Percentiles rank a stretch among this genome's conserved stretches.
Evolutionary conservation across 2,113 vertebrate species (phyloP).

Genomic region (Leucosticte australis): DNA sequence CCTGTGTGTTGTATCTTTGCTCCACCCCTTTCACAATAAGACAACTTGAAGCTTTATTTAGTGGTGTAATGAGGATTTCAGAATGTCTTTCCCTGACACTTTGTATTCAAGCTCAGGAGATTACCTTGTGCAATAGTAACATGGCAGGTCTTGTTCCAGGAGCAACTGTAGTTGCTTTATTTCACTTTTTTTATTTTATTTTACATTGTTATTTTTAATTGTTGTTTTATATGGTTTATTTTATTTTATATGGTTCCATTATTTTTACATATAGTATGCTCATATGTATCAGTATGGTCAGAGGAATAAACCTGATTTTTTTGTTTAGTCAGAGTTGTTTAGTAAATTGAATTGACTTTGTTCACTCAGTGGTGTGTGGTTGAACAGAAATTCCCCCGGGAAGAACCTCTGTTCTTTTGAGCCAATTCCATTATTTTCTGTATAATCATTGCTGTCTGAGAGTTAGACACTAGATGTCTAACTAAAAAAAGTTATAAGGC

Average conservation of each 20-base stretch:
- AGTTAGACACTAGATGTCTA: background rate
- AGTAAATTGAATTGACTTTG: background rate
- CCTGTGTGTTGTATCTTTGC: background rate
- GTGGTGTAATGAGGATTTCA: background rate
- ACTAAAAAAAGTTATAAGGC: background rate
- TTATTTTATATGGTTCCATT: background rate
- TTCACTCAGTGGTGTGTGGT: background rate
- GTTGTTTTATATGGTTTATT: background rate
- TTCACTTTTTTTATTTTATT: background rate
- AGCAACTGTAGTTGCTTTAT: background rate
- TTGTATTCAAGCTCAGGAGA: background rate
- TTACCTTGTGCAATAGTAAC: background rate
- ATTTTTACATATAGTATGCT: background rate
- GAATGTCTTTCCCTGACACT: background rate
- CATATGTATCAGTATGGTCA: background rate
- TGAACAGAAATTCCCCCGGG: background rate
- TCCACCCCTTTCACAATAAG: background rate
- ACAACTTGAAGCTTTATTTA: background rate
- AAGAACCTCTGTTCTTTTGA: background rate
- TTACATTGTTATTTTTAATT: background rate
- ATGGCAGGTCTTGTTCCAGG: background rate
- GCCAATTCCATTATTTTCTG: background rate
- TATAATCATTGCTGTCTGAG: background rate
- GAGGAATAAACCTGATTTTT: background rate
- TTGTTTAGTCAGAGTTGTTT: background rate